Percentiles rank a stretch among this genome's conserved stretches.
phyloP scores from a whole-genome alignment of 2,797 vertebrate species.

The Morelia viridis region DNA sequence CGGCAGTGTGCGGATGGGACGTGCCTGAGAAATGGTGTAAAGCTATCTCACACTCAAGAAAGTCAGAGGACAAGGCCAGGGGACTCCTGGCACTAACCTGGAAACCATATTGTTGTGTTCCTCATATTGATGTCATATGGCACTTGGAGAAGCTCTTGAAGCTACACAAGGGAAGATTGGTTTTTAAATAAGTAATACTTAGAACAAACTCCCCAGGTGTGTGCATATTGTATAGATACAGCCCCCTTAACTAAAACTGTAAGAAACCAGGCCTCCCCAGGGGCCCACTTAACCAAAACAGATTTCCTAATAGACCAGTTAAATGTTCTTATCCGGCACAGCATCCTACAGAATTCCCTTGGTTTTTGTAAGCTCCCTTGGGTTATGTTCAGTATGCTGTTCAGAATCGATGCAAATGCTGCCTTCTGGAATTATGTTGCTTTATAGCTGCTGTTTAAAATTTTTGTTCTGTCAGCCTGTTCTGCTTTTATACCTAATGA shows the following conservation, averaged over 20 bases:
- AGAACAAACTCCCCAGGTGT: not conserved
- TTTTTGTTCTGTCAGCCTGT: conserved; percentile 6
- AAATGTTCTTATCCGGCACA: not conserved
- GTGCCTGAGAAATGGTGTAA: not conserved
- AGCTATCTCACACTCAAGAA: not conserved
- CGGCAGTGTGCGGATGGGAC: not conserved
- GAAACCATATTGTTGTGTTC: not conserved
- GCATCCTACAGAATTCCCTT: not conserved
- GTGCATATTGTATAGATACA: not conserved
- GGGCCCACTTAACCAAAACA: conserved; percentile 1
- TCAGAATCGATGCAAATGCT: not conserved
- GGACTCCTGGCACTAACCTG: not conserved
- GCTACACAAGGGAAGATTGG: not conserved
- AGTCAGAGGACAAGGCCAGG: not conserved
- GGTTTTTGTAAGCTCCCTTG: not conserved
- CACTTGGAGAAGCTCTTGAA: not conserved
- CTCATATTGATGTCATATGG: not conserved
- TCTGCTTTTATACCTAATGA: not conserved
- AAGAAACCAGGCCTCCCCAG: not conserved
- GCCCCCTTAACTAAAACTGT: not conserved
- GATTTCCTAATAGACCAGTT: not conserved
- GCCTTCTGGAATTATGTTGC: not conserved
- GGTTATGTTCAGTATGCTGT: not conserved
- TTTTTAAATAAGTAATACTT: not conserved
- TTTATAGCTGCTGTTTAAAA: not conserved